phyloP scores from a whole-genome alignment of 2,888 invertebrate genomes.

The Cinara cedri region DNA sequence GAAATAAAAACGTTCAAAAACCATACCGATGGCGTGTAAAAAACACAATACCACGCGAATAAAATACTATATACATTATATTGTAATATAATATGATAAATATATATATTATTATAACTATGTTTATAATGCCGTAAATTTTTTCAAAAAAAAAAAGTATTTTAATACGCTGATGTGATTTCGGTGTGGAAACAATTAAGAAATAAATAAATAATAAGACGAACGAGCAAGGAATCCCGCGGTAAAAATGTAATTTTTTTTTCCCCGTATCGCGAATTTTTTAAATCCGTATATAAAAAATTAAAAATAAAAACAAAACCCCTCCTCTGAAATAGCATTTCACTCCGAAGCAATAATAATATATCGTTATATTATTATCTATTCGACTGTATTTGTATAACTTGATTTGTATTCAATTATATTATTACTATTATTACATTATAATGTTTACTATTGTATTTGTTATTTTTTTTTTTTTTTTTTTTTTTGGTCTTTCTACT shows the following conservation, averaged over 20 bases:
- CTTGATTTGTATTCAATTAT: background rate
- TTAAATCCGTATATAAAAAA: conserved; percentile 19
- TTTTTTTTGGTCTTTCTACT: conserved; percentile 1
- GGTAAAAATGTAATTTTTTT: conserved; percentile 26
- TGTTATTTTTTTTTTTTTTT: background rate
- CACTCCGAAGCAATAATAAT: too few relatives aligned
- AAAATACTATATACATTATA: too few relatives aligned
- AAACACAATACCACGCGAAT: too few relatives aligned
- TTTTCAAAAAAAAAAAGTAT: conserved; percentile 40
- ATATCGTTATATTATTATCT: too few relatives aligned
- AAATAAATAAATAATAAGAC: background rate
- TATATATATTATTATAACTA: conserved; percentile 34
- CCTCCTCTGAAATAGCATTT: too few relatives aligned
- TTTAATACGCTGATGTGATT: conserved; percentile 44
- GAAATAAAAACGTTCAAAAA: background rate
- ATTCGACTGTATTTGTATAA: too few relatives aligned
- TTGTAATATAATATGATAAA: background rate
- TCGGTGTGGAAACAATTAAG: conserved; percentile 6
- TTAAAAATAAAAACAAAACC: too few relatives aligned
- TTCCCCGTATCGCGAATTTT: background rate
- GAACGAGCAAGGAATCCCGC: background rate
- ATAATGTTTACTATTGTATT: background rate
- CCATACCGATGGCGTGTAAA: too few relatives aligned
- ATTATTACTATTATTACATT: conserved; percentile 10
- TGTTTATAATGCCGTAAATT: conserved; percentile 50